Percentiles rank a stretch among this genome's conserved stretches.
Evolutionary conservation across 2,797 vertebrate species (phyloP).

Genomic region (Emydoidea blandingii): DNA sequence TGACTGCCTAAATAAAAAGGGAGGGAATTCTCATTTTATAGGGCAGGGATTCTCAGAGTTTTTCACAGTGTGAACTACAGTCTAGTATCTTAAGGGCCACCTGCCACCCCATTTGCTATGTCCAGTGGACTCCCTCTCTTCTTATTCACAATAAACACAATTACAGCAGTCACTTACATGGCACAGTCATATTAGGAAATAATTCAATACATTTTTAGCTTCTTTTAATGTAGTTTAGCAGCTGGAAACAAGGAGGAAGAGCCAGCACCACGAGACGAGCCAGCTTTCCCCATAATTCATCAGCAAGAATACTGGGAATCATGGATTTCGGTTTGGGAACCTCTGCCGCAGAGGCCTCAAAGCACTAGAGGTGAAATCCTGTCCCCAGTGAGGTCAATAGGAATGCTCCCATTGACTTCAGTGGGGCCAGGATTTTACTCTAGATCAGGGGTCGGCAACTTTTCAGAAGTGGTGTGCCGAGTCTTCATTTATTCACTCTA

Average conservation of each 20-base stretch:
- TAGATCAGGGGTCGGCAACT: not conserved
- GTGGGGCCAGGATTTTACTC: not conserved
- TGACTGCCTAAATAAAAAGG: not conserved
- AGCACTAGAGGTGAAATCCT: not conserved
- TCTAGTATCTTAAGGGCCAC: not conserved
- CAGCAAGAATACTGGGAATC: slow-evolving; percentile 14
- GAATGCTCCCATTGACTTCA: not conserved
- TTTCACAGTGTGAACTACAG: not conserved
- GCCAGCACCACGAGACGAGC: not conserved
- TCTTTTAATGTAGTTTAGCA: slow-evolving; percentile 21
- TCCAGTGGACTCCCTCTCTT: not conserved
- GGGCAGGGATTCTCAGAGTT: not conserved
- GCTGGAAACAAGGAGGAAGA: slow-evolving; percentile 42
- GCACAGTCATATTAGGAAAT: slow-evolving; percentile 16
- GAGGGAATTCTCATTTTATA: not conserved
- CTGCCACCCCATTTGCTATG: not conserved
- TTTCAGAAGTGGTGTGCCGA: no score
- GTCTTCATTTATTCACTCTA: no score
- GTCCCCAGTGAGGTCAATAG: not conserved
- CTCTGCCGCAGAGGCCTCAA: not conserved
- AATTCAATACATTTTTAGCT: not conserved
- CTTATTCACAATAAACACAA: not conserved
- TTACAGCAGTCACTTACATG: not conserved
- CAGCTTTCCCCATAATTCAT: not conserved
- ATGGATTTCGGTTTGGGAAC: not conserved